These are phyloP conservation scores for Propithecus deckenii DNA, from an alignment of 2,797 vertebrate species.

Conservation along the genomic window DNA sequence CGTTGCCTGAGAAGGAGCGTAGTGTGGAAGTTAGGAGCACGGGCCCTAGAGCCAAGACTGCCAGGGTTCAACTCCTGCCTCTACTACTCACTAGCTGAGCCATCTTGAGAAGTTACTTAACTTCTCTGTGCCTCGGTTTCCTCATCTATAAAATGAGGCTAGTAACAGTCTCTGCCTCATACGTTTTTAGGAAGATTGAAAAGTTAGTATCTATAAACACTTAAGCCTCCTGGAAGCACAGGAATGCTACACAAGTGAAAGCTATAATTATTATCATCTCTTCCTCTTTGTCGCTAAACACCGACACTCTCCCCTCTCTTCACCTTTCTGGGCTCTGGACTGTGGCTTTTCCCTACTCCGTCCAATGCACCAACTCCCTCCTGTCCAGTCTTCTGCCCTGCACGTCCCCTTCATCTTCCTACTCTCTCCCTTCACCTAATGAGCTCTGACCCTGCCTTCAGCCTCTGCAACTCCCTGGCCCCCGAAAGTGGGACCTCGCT, in stretches of 20 bases:
- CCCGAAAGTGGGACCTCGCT: too few relatives aligned
- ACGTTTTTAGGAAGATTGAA: not conserved
- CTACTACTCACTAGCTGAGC: not conserved
- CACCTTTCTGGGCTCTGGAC: not conserved
- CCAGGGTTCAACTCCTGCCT: not conserved
- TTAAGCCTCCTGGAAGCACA: not conserved
- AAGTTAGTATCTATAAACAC: not conserved
- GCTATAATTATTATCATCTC: not conserved
- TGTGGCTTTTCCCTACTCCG: not conserved
- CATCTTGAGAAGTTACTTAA: not conserved
- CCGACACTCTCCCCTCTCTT: not conserved
- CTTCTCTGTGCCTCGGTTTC: not conserved
- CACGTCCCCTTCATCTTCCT: not conserved
- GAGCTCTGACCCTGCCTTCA: not conserved
- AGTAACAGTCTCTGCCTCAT: not conserved
- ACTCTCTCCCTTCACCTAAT: not conserved
- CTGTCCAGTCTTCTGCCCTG: accelerated
- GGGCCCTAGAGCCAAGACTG: not conserved
- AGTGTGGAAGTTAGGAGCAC: not conserved
- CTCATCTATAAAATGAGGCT: not conserved
- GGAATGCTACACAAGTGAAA: not conserved
- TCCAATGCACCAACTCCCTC: not conserved
- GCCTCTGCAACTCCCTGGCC: not conserved
- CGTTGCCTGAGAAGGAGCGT: not conserved
- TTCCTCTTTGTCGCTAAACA: not conserved